These are phyloP conservation scores for Trachemys scripta DNA, from an alignment of 2,113 vertebrate genomes.

Conservation along the genomic window DNA sequence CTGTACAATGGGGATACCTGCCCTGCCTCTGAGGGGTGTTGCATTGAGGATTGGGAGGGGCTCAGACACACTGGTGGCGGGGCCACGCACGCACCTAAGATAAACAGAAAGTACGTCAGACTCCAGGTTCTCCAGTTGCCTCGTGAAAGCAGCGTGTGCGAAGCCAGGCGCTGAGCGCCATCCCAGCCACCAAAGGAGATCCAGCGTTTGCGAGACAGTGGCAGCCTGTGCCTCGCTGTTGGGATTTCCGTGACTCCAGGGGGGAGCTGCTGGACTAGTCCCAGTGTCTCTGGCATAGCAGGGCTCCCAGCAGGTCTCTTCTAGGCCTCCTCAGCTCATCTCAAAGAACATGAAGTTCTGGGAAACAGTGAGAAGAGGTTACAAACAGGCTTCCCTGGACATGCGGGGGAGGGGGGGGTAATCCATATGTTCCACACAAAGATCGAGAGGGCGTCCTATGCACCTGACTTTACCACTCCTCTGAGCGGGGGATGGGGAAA, in stretches of 20 bases:
- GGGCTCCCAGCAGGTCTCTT: background rate
- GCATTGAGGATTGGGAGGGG: background rate
- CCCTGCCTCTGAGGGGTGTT: background rate
- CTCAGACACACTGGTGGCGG: background rate
- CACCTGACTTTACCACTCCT: background rate
- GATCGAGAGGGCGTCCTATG: background rate
- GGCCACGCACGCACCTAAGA: background rate
- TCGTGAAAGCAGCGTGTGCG: background rate
- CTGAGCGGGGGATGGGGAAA: background rate
- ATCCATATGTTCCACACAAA: background rate
- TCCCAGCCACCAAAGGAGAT: background rate
- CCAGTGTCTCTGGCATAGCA: rapidly evolving
- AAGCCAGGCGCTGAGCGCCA: background rate
- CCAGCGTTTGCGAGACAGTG: too few species aligned
- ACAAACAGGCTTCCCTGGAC: background rate
- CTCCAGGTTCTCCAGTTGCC: background rate
- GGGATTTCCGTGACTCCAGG: background rate
- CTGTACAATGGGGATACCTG: background rate
- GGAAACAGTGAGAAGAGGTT: rapidly evolving
- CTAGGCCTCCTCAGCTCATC: conserved; percentile 75
- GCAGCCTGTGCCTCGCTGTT: background rate
- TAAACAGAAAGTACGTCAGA: background rate
- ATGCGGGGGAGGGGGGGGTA: too few species aligned
- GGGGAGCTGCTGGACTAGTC: background rate
- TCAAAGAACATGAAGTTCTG: conserved; percentile 86